Conservation (phyloP, 92 coral and sea anemone genomes). For the Epizoanthus illoricatus region DNA sequence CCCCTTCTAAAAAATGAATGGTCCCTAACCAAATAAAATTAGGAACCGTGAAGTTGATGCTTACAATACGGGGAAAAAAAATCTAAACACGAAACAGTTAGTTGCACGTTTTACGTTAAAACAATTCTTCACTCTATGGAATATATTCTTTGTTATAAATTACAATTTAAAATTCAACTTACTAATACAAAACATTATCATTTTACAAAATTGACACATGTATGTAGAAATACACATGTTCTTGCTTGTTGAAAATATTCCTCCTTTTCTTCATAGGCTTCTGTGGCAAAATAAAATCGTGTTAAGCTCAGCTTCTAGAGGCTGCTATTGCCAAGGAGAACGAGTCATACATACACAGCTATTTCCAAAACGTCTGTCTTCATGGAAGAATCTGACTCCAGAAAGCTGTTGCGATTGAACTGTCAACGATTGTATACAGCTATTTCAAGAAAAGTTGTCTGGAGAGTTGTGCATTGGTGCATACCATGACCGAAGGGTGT, state of each 20-base stretch:
- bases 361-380: neutral
- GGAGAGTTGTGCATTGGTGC: too few species aligned
- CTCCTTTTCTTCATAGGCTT: too few species aligned
- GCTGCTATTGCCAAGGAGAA: neutral
- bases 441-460: too few species aligned
- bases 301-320: neutral
- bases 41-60: too few species aligned
- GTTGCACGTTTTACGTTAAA: too few species aligned
- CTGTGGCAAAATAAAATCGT: neutral
- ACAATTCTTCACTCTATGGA: neutral
- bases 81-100: too few species aligned
- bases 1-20: too few species aligned
- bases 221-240: too few species aligned
- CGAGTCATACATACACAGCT: neutral
- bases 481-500: too few species aligned
- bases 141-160: constrained; percentile 1
- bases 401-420: neutral
- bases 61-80: too few species aligned
- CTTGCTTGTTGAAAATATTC: too few species aligned
- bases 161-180: neutral
- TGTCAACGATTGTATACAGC: neutral
- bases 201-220: neutral
- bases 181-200: neutral
- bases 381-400: neutral
- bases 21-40: too few species aligned